phyloP scores from a whole-genome alignment of 2,888 invertebrate genomes.

The Cryptocheilus praepositus region DNA sequence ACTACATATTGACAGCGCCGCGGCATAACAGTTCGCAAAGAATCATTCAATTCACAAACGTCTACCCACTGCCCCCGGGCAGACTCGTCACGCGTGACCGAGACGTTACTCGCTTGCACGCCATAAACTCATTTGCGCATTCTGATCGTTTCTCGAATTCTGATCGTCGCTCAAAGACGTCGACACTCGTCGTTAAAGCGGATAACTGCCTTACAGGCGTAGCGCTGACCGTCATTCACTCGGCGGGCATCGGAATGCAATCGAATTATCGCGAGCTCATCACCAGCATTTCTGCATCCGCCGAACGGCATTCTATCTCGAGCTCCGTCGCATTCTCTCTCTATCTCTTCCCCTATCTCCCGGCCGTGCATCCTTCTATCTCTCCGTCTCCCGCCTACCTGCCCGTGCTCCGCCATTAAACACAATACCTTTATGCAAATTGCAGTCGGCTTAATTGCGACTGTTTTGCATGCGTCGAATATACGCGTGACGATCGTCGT shows the following conservation, averaged over 20 bases:
- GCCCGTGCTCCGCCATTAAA: conserved; percentile 43
- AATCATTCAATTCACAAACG: too few relatives aligned
- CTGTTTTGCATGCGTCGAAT: conserved; percentile 59
- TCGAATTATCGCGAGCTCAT: conserved; percentile 55
- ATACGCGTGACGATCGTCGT: conserved; percentile 47
- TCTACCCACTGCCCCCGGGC: too few relatives aligned
- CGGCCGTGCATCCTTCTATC: conserved; percentile 17
- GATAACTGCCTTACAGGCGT: neutral
- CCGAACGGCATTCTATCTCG: conserved; percentile 24
- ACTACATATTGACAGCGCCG: too few relatives aligned
- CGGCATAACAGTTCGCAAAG: too few relatives aligned
- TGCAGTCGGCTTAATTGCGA: conserved; percentile 53
- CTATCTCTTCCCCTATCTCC: conserved; percentile 18
- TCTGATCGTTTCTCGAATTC: conserved; percentile 2
- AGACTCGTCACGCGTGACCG: too few relatives aligned
- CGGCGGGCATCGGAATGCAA: conserved; percentile 48
- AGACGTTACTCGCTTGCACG: neutral
- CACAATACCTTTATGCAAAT: conserved; percentile 59
- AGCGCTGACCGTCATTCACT: conserved; percentile 22
- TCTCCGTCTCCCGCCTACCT: too few relatives aligned
- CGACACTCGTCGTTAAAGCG: conserved; percentile 2
- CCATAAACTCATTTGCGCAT: neutral
- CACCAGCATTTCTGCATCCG: conserved; percentile 37
- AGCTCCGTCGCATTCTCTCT: conserved; percentile 13
- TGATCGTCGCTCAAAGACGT: conserved; percentile 7